phyloP scores from a whole-genome alignment of 2,888 invertebrate species.

The Microctonus hyperodae region DNA sequence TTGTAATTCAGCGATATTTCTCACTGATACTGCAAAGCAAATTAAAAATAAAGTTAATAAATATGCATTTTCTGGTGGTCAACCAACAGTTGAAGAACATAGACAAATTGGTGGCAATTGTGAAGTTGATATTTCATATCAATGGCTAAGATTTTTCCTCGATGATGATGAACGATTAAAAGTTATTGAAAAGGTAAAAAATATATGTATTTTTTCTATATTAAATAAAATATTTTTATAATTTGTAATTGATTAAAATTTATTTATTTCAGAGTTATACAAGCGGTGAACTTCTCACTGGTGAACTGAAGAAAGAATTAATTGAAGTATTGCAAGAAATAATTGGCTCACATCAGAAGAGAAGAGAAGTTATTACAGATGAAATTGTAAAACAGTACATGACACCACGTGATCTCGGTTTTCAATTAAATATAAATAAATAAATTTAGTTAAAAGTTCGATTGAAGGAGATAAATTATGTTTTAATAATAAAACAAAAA shows the following conservation, averaged over 20 bases:
- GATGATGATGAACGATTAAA: constrained; percentile 90
- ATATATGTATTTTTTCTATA: constrained; percentile 28
- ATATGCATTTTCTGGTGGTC: constrained; percentile 98
- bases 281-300: constrained; percentile 89
- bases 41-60: constrained; percentile 96
- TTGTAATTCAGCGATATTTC: constrained; percentile 88
- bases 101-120: constrained; percentile 91
- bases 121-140: constrained; percentile 93
- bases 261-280: constrained; percentile 72
- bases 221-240: not conserved
- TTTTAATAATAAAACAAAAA: not conserved
- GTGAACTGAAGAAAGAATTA: constrained; percentile 91
- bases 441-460: not conserved
- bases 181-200: constrained; percentile 70
- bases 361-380: constrained; percentile 82
- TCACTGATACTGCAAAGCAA: constrained; percentile 95
- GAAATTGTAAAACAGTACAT: constrained; percentile 85
- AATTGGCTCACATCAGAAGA: constrained; percentile 82
- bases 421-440: constrained; percentile 48
- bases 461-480: not conserved
- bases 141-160: constrained; percentile 93
- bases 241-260: constrained; percentile 7
- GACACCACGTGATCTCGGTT: constrained; percentile 79
- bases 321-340: constrained; percentile 82
- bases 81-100: constrained; percentile 93